Evolutionary conservation across 1,140 invertebrate genomes (phyloP).

Genomic region (Tetraneura akinire): DNA sequence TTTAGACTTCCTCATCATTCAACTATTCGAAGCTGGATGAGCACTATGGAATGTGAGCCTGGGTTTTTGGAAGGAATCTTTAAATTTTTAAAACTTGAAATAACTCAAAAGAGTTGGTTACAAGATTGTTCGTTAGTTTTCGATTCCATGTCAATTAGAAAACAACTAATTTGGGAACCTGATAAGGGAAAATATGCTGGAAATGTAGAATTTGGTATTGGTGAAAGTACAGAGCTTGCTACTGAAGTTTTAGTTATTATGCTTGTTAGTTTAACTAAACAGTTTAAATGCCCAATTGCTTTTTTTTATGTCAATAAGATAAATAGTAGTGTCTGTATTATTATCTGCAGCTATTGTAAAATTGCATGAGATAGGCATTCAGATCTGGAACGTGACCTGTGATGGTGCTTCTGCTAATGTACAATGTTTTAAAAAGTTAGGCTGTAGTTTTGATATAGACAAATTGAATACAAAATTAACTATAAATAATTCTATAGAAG

Average conservation of each 20-base stretch:
- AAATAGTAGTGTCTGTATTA: neutral
- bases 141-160: neutral
- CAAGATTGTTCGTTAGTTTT: neutral
- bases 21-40: neutral
- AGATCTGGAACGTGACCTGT: neutral
- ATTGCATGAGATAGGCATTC: neutral
- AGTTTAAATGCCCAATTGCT: neutral
- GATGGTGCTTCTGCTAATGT: neutral
- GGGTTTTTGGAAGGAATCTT: neutral
- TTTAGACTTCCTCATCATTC: too few species aligned
- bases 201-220: neutral
- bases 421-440: slow-evolving; percentile 10
- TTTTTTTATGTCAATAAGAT: slow-evolving; percentile 15
- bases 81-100: neutral
- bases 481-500: slow-evolving; percentile 1
- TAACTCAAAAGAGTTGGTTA: neutral
- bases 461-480: neutral
- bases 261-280: neutral
- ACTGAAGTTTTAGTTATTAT: slow-evolving; percentile 1
- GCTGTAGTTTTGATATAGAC: neutral
- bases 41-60: neutral
- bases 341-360: neutral
- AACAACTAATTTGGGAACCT: neutral
- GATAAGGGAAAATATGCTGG: neutral
- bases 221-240: neutral